Percentiles rank a stretch among this genome's conserved stretches.
Conservation (phyloP, 2,113 vertebrate species). For the Odontophorus gujanensis region DNA sequence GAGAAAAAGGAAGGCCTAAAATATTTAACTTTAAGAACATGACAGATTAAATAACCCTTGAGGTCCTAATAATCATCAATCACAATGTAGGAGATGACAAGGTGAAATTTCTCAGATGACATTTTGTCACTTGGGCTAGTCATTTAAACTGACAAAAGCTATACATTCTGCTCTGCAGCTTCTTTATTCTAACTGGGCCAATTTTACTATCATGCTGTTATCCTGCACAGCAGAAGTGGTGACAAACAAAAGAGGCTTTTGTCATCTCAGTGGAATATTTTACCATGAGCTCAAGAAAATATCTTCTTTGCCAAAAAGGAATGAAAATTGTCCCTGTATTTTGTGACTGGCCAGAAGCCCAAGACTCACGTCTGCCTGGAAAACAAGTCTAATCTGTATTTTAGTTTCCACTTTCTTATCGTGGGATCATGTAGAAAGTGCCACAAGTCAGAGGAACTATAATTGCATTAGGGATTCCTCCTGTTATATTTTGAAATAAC, state of each 20-base stretch:
- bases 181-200: conserved; percentile 65
- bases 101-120: conserved; percentile 60
- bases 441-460: neutral
- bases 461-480: neutral
- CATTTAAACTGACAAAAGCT: conserved; percentile 73
- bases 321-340: conserved; percentile 62
- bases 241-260: conserved; percentile 70
- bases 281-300: conserved; percentile 70
- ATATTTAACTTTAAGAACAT: conserved; percentile 70
- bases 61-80: conserved; percentile 62
- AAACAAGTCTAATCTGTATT: conserved; percentile 18
- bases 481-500: neutral
- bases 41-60: conserved; percentile 67
- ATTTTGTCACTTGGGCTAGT: conserved; percentile 42
- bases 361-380: conserved; percentile 5
- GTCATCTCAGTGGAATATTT: conserved; percentile 61
- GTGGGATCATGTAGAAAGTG: neutral
- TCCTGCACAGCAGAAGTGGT: conserved; percentile 44
- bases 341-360: conserved; percentile 52
- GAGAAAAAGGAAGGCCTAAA: conserved; percentile 61
- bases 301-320: conserved; percentile 54
- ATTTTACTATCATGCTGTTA: conserved; percentile 70
- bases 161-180: conserved; percentile 59
- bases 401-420: conserved; percentile 39
- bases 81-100: conserved; percentile 62